These are phyloP conservation scores for Papilio dardanus DNA, from an alignment of 1,140 invertebrate species.

Conservation along the genomic window DNA sequence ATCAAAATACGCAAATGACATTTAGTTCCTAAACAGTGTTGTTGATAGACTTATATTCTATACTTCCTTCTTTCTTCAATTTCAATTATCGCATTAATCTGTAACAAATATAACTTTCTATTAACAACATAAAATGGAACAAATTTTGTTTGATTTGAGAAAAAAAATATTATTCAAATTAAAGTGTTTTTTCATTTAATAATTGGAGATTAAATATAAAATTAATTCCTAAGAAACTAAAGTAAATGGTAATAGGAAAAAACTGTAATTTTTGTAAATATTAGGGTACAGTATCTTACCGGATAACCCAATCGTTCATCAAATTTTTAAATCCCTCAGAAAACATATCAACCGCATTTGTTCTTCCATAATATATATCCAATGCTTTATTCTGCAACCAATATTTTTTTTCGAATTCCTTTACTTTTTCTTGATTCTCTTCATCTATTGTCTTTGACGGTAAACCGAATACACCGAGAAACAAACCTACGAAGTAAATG, in stretches of 20 bases:
- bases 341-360: neutral
- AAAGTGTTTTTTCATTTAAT: no score
- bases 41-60: neutral
- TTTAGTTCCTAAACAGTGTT: neutral
- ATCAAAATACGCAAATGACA: neutral
- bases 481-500: neutral
- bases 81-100: neutral
- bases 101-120: neutral
- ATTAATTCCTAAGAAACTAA: no score
- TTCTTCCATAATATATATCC: slow-evolving; percentile 6
- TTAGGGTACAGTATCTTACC: slow-evolving; percentile 28
- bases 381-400: slow-evolving; percentile 24
- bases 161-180: no score
- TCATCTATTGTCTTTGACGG: neutral
- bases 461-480: neutral
- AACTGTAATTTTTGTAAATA: neutral
- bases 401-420: slow-evolving; percentile 7
- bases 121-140: no score
- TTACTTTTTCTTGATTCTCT: neutral
- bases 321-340: slow-evolving; percentile 19
- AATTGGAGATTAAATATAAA: no score
- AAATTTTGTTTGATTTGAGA: no score
- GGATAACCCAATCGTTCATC: slow-evolving; percentile 9
- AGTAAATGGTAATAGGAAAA: neutral
- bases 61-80: neutral